Evolutionary conservation across 2,113 vertebrate species (phyloP).

Genomic region (Tiliqua scincoides): DNA sequence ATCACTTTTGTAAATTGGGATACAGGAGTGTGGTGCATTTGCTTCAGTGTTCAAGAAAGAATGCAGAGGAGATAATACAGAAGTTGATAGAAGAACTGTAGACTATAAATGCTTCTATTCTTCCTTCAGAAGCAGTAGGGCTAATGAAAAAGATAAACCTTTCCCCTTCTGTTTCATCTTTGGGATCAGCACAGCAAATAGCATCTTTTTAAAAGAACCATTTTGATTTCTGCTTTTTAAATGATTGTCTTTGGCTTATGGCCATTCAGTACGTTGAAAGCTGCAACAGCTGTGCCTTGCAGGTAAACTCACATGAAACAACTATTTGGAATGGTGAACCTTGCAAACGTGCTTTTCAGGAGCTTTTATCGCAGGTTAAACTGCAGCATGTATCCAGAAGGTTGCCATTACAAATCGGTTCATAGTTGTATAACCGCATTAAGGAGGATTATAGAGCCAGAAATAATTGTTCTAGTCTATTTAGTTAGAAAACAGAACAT

Average conservation of each 20-base stretch:
- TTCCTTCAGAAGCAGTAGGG: not conserved
- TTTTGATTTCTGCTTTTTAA: not conserved
- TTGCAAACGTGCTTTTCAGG: not conserved
- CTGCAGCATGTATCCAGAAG: not conserved
- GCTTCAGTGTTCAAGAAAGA: not conserved
- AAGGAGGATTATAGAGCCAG: slow-evolving; percentile 54
- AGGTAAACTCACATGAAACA: not conserved
- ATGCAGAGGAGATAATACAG: not conserved
- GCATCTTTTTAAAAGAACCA: fast-evolving
- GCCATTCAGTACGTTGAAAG: not conserved
- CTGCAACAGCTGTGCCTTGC: not conserved
- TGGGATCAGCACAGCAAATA: not conserved
- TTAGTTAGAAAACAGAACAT: slow-evolving; percentile 49
- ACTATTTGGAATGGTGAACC: slow-evolving; percentile 17
- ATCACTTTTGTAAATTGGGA: not conserved
- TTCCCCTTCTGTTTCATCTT: not conserved
- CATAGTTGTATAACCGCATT: slow-evolving; percentile 61
- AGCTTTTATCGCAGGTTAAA: slow-evolving; percentile 27
- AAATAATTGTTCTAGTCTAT: slow-evolving; percentile 64
- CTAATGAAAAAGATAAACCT: not conserved
- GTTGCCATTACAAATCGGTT: slow-evolving; percentile 64
- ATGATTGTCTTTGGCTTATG: not conserved
- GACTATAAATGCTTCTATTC: not conserved
- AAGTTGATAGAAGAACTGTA: not conserved
- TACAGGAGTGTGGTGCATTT: not conserved